A percentile compares a stretch with the other conserved stretches of the same genome.
Conservation (phyloP, 2,113 vertebrate genomes). For the Pollachius pollachius region DNA sequence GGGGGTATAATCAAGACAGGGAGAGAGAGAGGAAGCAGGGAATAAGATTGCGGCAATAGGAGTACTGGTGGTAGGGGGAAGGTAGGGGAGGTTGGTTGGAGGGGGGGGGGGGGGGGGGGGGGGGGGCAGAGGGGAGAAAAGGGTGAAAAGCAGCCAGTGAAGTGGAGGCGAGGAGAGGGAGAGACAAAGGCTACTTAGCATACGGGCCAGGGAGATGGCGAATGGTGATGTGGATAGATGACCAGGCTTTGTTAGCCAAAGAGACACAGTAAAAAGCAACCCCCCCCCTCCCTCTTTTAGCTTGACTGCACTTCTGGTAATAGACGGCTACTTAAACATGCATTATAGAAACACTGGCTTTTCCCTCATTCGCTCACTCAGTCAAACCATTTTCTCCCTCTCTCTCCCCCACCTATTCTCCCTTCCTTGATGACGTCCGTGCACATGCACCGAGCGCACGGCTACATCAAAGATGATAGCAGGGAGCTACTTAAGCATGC, state of each 20-base stretch:
- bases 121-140: conserved; percentile 64
- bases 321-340: conserved; percentile 76
- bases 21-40: conserved; percentile 40
- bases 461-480: conserved; percentile 71
- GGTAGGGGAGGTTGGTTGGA: conserved; percentile 10
- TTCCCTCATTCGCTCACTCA: conserved; percentile 63
- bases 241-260: conserved; percentile 73
- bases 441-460: conserved; percentile 43
- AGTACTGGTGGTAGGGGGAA: conserved; percentile 38
- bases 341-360: conserved; percentile 74
- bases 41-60: conserved; percentile 60
- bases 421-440: conserved; percentile 17
- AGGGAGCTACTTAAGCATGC: conserved; percentile 73
- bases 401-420: conserved; percentile 40
- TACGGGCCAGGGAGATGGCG: conserved; percentile 69
- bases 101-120: conserved; percentile 22
- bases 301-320: conserved; percentile 77
- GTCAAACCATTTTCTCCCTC: conserved; percentile 62
- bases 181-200: conserved; percentile 77
- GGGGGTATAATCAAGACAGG: conserved; percentile 37
- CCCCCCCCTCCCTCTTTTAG: conserved; percentile 64
- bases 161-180: conserved; percentile 70
- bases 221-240: conserved; percentile 73
- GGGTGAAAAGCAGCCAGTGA: conserved; percentile 74
- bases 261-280: conserved; percentile 71